Conservation (phyloP, 2,797 vertebrate genomes). For the Eulemur rubriventer region DNA sequence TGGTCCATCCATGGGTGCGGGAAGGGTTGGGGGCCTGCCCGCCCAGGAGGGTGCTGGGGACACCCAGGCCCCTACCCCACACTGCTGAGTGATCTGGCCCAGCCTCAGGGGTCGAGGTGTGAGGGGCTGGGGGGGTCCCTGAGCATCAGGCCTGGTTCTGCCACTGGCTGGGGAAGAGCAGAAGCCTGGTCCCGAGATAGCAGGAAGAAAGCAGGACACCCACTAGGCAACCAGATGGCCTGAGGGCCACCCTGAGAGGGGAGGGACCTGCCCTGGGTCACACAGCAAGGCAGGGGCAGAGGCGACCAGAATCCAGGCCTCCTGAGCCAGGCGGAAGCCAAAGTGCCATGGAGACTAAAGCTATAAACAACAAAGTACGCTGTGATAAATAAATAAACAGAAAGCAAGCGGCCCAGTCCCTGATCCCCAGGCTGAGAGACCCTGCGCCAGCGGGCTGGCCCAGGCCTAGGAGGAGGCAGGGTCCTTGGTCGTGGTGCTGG, state of each 20-base stretch:
- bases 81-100: background rate
- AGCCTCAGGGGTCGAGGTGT: background rate
- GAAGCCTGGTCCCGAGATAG: conserved; percentile 32
- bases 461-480: background rate
- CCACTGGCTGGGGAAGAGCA: conserved; percentile 34
- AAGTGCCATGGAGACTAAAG: background rate
- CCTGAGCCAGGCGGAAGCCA: conserved; percentile 24
- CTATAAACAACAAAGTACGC: conserved; percentile 19
- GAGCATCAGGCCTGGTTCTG: conserved; percentile 70
- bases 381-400: background rate
- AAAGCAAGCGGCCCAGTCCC: conserved; percentile 40
- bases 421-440: conserved; percentile 34
- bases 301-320: conserved; percentile 10
- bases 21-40: background rate
- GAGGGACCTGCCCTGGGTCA: background rate
- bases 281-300: conserved; percentile 28
- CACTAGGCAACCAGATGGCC: conserved; percentile 6
- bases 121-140: conserved; percentile 49
- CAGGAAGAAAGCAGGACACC: conserved; percentile 43
- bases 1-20: background rate
- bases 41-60: background rate
- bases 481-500: conserved; percentile 14
- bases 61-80: conserved; percentile 12
- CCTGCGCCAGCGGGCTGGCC: background rate
- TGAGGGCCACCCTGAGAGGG: background rate